Base-by-base conservation (phyloP, 2,797 vertebrate species). In the Craterocephalus amniculus region DNA sequence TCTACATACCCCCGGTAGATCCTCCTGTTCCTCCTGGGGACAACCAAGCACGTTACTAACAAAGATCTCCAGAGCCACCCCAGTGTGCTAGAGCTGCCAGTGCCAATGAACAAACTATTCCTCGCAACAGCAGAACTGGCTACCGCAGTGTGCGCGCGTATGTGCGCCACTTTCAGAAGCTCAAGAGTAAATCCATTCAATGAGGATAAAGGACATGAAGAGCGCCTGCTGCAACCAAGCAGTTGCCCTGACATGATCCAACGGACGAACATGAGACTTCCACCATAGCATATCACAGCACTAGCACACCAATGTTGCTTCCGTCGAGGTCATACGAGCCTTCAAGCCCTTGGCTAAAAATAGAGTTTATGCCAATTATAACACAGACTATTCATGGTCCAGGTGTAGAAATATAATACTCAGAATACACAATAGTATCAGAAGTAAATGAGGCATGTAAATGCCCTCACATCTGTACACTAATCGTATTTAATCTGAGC, bases 141-240 rank as follows among this genome's bases (percentile, higher is more conserved):
- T 0, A 66, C 51, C 63, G 66, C 58, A 62, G 82, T 9, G 36
- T 66, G 55, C 24, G 61, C 48, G 77, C 64, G 61, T 49, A 61
- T 36, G 32, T 49, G 64, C 6, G 32, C 74, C 81, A 76, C 83
- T 69, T 78, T 69, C 64, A 79, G 60, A 57, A 81, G 79, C 72
- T 88, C 87, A 87, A 77, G 78, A 78, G 26, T 83, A 93, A 93
- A 93, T 92, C 90, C 86, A 70, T 80, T 92, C 73, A 83, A 61
- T 55, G 61, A 71, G 87, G 91, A 92, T 87, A 89, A 93, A 78
- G 81, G 68, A 60, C 48, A 57, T 2, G n/a, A 58, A 67, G 43
- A 77, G 56, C 2, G 31, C 60, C 67, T 67, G 67, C 59, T 70
- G 63, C 63, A 76, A 70, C 65, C 32, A 49, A 55, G 35, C 71